phyloP scores from a whole-genome alignment of 2,113 vertebrate genomes.

The Geococcyx californianus region DNA sequence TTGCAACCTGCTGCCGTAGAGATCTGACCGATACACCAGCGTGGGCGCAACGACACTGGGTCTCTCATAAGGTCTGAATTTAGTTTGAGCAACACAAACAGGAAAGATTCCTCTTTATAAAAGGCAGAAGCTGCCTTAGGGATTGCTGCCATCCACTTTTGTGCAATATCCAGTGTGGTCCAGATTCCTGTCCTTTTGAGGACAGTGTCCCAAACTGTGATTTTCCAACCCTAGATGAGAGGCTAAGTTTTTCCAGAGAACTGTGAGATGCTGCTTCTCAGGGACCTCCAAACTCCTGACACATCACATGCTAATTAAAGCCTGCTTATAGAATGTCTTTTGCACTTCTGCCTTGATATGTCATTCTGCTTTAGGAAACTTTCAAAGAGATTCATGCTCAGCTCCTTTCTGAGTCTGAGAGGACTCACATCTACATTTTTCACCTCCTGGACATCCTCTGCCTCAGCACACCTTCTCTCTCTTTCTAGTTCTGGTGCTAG shows the following conservation, averaged over 20 bases:
- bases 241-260: not conserved
- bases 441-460: not conserved
- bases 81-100: rapidly evolving
- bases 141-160: not conserved
- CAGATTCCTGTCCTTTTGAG: not conserved
- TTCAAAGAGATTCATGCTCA: not conserved
- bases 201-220: not conserved
- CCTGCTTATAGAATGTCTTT: not conserved
- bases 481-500: not conserved
- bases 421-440: not conserved
- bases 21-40: not conserved
- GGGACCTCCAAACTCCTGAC: not conserved
- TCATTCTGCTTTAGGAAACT: not conserved
- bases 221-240: not conserved
- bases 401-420: not conserved
- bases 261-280: not conserved
- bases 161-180: not conserved
- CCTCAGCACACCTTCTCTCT: not conserved
- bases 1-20: not conserved
- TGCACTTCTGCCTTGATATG: not conserved
- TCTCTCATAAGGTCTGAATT: not conserved
- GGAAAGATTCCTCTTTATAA: not conserved
- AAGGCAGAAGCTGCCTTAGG: not conserved
- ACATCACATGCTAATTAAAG: not conserved
- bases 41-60: rapidly evolving